A percentile compares a stretch with the other conserved stretches of the same genome.
These are phyloP conservation scores for cat (Felis catus) DNA, from an alignment of 2,113 vertebrate genomes.

Conservation along the genomic window F.catus_Fca126_mat1.0 CM031411.1:60839501-60840000, in stretches of 20 bases:
- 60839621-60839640: conserved; percentile 37
- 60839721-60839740: background rate
- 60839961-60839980: background rate
- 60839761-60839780: background rate
- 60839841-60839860: conserved; percentile 13
- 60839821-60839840: conserved; percentile 25
- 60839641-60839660: background rate
- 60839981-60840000: no score
- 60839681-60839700: background rate
- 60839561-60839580: background rate
- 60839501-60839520: background rate
- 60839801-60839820: background rate
- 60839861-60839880: background rate
- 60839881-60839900: background rate
- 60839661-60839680: conserved; percentile 9
- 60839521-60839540: background rate
- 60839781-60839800: background rate
- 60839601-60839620: background rate
- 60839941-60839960: conserved; percentile 2
- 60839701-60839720: background rate
- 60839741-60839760: background rate
- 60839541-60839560: background rate
- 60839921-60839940: background rate
- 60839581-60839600: background rate
- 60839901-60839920: background rate